Evolutionary conservation across 1,140 invertebrate species (phyloP), one percentile per base, ranked within the genome.

Genomic region (Drosophila ambigua): DNA sequence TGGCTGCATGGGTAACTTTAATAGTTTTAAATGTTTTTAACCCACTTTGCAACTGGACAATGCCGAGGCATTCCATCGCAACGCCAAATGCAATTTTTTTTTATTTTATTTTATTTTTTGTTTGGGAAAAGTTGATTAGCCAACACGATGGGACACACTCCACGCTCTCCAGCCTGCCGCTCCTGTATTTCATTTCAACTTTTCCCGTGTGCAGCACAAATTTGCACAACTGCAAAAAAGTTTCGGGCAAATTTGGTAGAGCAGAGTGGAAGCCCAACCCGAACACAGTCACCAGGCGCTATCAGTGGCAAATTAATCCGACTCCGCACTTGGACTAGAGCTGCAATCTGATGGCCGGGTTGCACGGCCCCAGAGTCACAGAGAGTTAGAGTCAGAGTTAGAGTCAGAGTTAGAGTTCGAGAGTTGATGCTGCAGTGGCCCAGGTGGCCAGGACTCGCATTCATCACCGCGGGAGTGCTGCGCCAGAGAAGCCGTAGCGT

Each of bases 91-190:
- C 20, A 20, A 2, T 20, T 83, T 52, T 35, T 77, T 68, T 68
- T 52, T 35, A 77, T 65, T 74, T 77, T 83, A 20, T 20, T 20
- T 20, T 20, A 20, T 63, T 45, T 13, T 51, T 31, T 31, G 16
- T 16, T 16, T 16, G 16, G 23, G 62, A 79, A 73, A 87, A 88
- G 76, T 88, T 87, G 83, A 88, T 87, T 87, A 87, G 83, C 79
- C 75, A 54, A 50, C 64, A 69, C 64, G 64, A 58, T 52, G 49
- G 66, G 31, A 57, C 51, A 58, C 43, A 55, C 28, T 41, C 53
- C 59, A 23, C 46, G 20, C 41, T 15, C 49, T 68, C 75, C 62
- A 13, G 31, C 60, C 50, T 52, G 35, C 71, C 61, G 41, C 53
- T 53, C 44, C 65, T 61, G 63, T 73, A 73, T 64, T 77, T 65